These are phyloP conservation scores for Aleiodes testaceus DNA, from an alignment of 2,888 invertebrate genomes.

Conservation along the genomic window DNA sequence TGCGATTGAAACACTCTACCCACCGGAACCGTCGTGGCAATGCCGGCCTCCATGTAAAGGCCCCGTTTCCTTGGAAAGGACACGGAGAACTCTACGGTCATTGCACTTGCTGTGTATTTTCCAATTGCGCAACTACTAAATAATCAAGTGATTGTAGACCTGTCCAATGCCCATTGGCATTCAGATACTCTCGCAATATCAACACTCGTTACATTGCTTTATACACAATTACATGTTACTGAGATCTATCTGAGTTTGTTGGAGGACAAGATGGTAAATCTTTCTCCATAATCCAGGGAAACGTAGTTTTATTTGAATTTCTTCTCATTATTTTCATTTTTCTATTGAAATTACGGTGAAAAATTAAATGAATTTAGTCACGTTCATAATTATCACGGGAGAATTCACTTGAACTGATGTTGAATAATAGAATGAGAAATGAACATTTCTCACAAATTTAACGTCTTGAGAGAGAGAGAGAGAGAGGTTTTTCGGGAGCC, in stretches of 20 bases:
- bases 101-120: constrained; percentile 38
- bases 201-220: neutral
- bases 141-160: constrained; percentile 39
- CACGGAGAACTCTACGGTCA: constrained; percentile 44
- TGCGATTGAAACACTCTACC: constrained; percentile 22
- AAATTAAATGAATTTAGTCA: constrained; percentile 35
- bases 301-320: neutral
- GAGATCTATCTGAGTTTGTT: neutral
- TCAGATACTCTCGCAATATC: constrained; percentile 22
- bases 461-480: constrained; percentile 9
- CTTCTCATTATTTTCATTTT: neutral
- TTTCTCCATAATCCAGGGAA: neutral
- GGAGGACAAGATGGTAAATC: constrained; percentile 11
- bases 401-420: neutral
- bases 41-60: constrained; percentile 12
- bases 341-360: neutral
- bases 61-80: constrained; percentile 42
- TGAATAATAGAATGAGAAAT: constrained; percentile 8
- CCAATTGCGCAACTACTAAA: constrained; percentile 41
- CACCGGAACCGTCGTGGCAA: constrained; percentile 38
- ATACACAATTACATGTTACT: neutral
- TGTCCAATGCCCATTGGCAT: constrained; percentile 26
- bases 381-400: constrained; percentile 33
- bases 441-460: neutral
- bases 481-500: neutral